Conservation (phyloP, 1,140 invertebrate species). For the Eriosoma lanigerum region DNA sequence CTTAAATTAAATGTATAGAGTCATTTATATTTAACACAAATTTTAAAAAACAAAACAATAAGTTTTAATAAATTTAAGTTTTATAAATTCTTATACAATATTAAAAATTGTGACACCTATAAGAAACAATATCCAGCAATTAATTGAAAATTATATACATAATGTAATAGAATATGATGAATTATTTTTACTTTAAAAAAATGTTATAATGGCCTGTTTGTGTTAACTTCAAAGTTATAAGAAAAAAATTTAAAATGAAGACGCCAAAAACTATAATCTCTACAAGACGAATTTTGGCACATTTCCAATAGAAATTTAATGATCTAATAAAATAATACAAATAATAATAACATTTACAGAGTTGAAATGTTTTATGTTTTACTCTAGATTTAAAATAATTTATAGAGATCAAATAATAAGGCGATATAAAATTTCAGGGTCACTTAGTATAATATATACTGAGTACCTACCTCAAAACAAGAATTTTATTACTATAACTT, state of each 20-base stretch:
- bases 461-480: no score
- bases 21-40: background rate
- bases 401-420: constrained; percentile 21
- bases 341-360: constrained; percentile 12
- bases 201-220: constrained; percentile 4
- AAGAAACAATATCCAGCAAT: background rate
- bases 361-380: background rate
- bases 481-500: no score
- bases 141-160: background rate
- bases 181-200: background rate
- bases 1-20: background rate
- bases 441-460: background rate
- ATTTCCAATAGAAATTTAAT: constrained; percentile 4
- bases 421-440: background rate
- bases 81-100: background rate
- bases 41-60: background rate
- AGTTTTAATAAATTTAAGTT: no score
- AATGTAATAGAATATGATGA: background rate
- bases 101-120: background rate
- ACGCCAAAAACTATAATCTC: constrained; percentile 7
- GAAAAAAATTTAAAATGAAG: constrained; percentile 6
- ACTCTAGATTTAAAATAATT: constrained; percentile 35
- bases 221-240: constrained; percentile 25
- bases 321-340: constrained; percentile 40
- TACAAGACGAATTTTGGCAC: background rate